Conservation (phyloP, 1,140 invertebrate genomes). For the Maconellicoccus hirsutus region DNA sequence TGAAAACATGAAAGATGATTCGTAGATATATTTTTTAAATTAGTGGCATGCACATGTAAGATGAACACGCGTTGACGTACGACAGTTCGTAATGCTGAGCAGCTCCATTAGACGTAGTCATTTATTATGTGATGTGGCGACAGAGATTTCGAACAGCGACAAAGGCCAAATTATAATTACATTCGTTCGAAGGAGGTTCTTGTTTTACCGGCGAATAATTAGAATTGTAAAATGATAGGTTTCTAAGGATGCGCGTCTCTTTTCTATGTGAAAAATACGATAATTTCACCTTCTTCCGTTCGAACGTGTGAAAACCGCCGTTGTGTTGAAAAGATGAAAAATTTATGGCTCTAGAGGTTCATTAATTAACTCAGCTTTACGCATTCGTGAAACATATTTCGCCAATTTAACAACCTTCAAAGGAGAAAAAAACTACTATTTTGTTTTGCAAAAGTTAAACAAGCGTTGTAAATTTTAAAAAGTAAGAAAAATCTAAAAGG, state of each 20-base stretch:
- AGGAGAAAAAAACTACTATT: background rate
- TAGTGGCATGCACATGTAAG: background rate
- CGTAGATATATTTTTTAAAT: background rate
- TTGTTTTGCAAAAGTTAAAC: background rate
- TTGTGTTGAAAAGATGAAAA: too few relatives aligned
- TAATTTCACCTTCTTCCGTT: constrained; percentile 3
- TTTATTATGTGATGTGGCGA: constrained; percentile 21
- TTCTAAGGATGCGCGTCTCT: background rate
- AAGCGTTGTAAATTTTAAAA: background rate
- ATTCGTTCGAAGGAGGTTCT: constrained; percentile 4
- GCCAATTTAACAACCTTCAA: constrained; percentile 1
- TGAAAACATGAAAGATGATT: background rate
- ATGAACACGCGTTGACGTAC: background rate
- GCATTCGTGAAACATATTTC: constrained; percentile 11
- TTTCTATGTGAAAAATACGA: background rate
- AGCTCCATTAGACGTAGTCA: background rate
- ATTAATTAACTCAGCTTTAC: too few relatives aligned
- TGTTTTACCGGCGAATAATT: constrained; percentile 18
- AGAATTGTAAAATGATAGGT: constrained; percentile 17
- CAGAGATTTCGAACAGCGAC: constrained; percentile 17
- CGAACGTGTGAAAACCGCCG: background rate
- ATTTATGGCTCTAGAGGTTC: too few relatives aligned
- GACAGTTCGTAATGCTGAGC: background rate
- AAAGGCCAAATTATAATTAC: constrained; percentile 17
- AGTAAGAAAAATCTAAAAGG: background rate